Conservation (phyloP, 2,113 vertebrate genomes). For the Mustela lutreola region DNA sequence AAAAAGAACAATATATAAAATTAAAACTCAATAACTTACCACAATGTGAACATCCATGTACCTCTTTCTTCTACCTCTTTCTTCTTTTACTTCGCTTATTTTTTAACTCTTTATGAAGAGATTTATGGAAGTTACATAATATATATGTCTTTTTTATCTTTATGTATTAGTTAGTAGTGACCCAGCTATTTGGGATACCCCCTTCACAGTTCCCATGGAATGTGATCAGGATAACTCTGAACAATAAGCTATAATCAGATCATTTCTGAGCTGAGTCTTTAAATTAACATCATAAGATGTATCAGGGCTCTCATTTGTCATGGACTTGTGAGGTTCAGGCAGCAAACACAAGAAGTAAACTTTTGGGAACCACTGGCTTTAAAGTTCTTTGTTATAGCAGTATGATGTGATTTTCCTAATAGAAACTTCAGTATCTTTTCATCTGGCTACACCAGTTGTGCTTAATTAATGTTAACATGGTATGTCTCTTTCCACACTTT, state of each 20-base stretch:
- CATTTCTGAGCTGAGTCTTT: background rate
- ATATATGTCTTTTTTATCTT: background rate
- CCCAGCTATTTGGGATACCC: background rate
- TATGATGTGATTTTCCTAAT: background rate
- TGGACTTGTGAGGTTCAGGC: background rate
- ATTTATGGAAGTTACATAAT: background rate
- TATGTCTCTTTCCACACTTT: background rate
- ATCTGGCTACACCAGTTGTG: accelerated
- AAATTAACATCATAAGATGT: background rate
- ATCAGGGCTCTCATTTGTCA: accelerated
- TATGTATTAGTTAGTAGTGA: background rate
- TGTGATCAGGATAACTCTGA: background rate
- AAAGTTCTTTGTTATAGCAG: background rate
- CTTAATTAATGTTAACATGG: background rate
- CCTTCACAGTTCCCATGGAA: background rate
- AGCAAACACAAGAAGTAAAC: background rate
- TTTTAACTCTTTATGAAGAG: background rate
- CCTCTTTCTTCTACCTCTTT: background rate
- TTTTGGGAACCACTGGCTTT: background rate
- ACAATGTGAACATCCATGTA: background rate
- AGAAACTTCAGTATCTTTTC: background rate
- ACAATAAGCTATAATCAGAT: background rate
- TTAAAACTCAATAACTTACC: background rate
- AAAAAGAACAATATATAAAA: background rate
- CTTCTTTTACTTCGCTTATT: background rate